Evolutionary conservation across 2,113 vertebrate species (phyloP), one percentile per base, ranked within the genome.

Genomic region (Hypocryptadius cinnamomeus): DNA sequence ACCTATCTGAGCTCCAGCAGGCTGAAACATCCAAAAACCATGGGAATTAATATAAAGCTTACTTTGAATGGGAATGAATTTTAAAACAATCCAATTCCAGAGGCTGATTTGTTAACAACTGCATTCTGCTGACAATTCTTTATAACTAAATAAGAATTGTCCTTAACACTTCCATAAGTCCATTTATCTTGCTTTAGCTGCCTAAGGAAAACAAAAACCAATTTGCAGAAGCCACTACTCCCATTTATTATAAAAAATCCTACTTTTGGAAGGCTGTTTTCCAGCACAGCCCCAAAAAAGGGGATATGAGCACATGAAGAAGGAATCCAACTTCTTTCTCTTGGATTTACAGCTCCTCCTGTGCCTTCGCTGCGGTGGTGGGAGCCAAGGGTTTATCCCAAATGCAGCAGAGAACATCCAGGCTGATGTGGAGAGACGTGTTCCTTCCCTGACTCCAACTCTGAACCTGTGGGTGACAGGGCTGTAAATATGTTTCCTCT

Each of bases 321-420:
- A 79, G 37, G 35, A 87, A 87, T 2, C 8, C 45, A 16, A 0
- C 30, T 70, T 53, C 47, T 77, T 66, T 40, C 30, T n/a, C 59
- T 42, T 30, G 59, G 23, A 6, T 11, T 31, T 40, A 5, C 1
- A 9, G 25, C 14, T 81, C 33, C 19, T 71, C 20, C 56, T 44
- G 44, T 16, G 35, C 40, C 33, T 24, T 64, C 0, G 0, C 15
- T 18, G 21, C 0, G 0, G 42, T 6, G 42, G 10, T 22, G 33
- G 64, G 42, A 72, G 20, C 27, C 53, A 20, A 47, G 42, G 20
- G 15, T 72, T 66, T 56, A 35, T 30, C 53, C 57, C 42, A 30
- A 68, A 76, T 1, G 28, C 16, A n/a, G 69, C 30, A 44, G 69
- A 56, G 40, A 61, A 56, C 33, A 8, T 37, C 27, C 30, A 8